phyloP scores from a whole-genome alignment of 2,113 vertebrate species.

The western clawed frog (Xenopus tropicalis) region UCB_Xtro_10.0 CM004444.2:14532501-14533000 shows the following conservation, averaged over 20 bases:
- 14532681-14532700: constrained; percentile 22
- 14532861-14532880: too few relatives aligned
- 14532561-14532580: neutral
- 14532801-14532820: neutral
- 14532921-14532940: too few relatives aligned
- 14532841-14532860: too few relatives aligned
- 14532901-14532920: too few relatives aligned
- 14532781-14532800: neutral
- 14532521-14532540: neutral
- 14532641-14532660: constrained; percentile 11
- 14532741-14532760: too few relatives aligned
- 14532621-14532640: constrained; percentile 10
- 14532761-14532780: neutral
- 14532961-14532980: too few relatives aligned
- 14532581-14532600: constrained; percentile 18
- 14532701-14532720: neutral
- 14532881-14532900: too few relatives aligned
- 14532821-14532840: too few relatives aligned
- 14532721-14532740: too few relatives aligned
- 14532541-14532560: constrained; percentile 15
- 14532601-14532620: neutral
- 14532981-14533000: too few relatives aligned
- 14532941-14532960: too few relatives aligned
- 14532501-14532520: too few relatives aligned
- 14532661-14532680: constrained; percentile 7